phyloP scores from a whole-genome alignment of 2,113 vertebrate species.

The Lophius piscatorius region DNA sequence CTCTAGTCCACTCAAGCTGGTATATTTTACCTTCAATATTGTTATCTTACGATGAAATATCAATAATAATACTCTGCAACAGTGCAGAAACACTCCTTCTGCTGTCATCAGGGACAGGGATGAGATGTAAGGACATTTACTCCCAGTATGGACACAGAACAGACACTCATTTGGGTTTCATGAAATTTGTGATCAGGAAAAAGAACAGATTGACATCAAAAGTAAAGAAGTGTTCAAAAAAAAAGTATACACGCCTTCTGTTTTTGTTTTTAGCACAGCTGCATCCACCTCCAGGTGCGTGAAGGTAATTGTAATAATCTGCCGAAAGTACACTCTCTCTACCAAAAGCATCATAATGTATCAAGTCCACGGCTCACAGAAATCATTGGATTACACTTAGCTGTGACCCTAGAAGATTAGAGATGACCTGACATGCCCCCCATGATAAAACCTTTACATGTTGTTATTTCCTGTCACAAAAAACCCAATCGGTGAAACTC shows the following conservation, averaged over 20 bases:
- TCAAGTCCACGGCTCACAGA: constrained; percentile 63
- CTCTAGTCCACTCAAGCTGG: too few relatives aligned
- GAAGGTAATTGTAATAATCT: constrained; percentile 51
- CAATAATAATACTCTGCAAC: constrained; percentile 34
- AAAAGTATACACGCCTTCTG: not conserved
- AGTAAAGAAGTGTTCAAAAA: too few relatives aligned
- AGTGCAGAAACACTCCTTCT: not conserved
- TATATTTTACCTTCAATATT: constrained; percentile 7
- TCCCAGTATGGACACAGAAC: too few relatives aligned
- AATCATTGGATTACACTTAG: constrained; percentile 72
- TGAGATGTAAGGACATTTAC: too few relatives aligned
- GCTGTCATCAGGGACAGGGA: constrained; percentile 15
- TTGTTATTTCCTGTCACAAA: constrained; percentile 27
- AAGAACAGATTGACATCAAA: too few relatives aligned
- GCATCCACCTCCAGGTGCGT: constrained; percentile 7
- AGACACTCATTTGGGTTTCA: too few relatives aligned
- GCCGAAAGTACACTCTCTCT: constrained; percentile 48
- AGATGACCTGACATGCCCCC: constrained; percentile 57
- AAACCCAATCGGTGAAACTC: constrained; percentile 18
- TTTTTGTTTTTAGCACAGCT: constrained; percentile 8
- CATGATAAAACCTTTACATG: constrained; percentile 59
- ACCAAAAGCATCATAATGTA: constrained; percentile 58
- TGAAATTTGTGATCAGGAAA: too few relatives aligned
- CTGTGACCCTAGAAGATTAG: constrained; percentile 67
- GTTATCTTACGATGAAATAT: constrained; percentile 34